phyloP scores from a whole-genome alignment of 2,113 vertebrate genomes.

The Oryzias curvinotus region DNA sequence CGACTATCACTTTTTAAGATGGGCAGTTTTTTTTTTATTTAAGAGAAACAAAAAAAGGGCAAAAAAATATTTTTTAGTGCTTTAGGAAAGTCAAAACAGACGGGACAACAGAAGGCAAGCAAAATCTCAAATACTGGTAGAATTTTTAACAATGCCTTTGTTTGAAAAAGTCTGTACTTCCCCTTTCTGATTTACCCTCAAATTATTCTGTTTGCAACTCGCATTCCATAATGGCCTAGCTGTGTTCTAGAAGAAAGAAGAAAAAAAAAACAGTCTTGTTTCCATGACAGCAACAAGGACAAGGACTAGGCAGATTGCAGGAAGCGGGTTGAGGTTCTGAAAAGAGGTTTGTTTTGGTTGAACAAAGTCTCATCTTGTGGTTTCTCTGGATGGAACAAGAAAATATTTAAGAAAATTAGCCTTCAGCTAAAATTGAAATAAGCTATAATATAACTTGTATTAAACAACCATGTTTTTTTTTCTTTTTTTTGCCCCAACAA shows the following conservation, averaged over 20 bases:
- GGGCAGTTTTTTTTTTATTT: too few relatives aligned
- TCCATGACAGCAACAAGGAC: constrained; percentile 25
- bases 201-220: constrained; percentile 67
- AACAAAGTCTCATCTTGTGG: background rate
- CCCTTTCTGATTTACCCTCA: constrained; percentile 50
- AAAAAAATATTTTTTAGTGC: constrained; percentile 43
- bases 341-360: background rate
- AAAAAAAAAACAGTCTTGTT: constrained; percentile 8
- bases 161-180: constrained; percentile 30
- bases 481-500: too few relatives aligned
- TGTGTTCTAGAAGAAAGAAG: constrained; percentile 55
- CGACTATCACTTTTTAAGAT: too few relatives aligned
- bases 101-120: too few relatives aligned
- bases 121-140: constrained; percentile 2
- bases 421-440: too few relatives aligned
- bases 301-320: constrained; percentile 28
- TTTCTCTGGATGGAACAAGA: background rate
- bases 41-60: background rate
- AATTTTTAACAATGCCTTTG: constrained; percentile 27
- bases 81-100: background rate
- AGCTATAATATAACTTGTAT: too few relatives aligned
- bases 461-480: too few relatives aligned
- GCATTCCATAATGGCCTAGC: constrained; percentile 63
- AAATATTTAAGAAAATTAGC: background rate
- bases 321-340: background rate